Evolutionary conservation across 2,888 invertebrate genomes (phyloP).

Genomic region (Sycophila texana): DNA sequence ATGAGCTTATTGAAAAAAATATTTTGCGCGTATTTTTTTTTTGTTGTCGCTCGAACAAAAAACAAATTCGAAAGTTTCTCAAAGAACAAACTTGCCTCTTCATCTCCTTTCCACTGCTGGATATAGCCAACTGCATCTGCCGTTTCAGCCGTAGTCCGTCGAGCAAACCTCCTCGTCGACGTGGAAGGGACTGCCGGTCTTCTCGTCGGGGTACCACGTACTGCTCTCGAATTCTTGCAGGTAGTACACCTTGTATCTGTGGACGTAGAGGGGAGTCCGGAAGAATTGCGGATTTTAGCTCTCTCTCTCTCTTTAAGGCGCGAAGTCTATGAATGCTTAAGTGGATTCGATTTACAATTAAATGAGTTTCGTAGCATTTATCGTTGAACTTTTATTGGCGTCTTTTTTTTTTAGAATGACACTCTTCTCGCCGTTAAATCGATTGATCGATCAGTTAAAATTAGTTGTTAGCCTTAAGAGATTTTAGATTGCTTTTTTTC

Average conservation of each 20-base stretch:
- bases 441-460: too few relatives aligned
- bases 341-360: too few relatives aligned
- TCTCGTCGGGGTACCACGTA: constrained; percentile 55
- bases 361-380: too few relatives aligned
- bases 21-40: too few relatives aligned
- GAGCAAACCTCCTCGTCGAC: constrained; percentile 55
- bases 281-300: neutral
- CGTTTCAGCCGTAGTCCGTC: constrained; percentile 63
- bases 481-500: too few relatives aligned
- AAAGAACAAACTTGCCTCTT: too few relatives aligned
- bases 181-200: constrained; percentile 46
- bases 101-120: too few relatives aligned
- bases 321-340: neutral
- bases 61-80: neutral
- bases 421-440: too few relatives aligned
- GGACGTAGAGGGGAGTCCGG: neutral
- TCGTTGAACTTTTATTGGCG: too few relatives aligned
- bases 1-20: neutral
- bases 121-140: too few relatives aligned
- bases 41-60: neutral
- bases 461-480: too few relatives aligned
- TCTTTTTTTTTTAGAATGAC: too few relatives aligned
- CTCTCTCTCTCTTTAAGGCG: neutral
- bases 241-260: constrained; percentile 63
- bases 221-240: constrained; percentile 66